Evolutionary conservation across 2,113 vertebrate genomes (phyloP).

Genomic region (Bubo blakistoni): DNA sequence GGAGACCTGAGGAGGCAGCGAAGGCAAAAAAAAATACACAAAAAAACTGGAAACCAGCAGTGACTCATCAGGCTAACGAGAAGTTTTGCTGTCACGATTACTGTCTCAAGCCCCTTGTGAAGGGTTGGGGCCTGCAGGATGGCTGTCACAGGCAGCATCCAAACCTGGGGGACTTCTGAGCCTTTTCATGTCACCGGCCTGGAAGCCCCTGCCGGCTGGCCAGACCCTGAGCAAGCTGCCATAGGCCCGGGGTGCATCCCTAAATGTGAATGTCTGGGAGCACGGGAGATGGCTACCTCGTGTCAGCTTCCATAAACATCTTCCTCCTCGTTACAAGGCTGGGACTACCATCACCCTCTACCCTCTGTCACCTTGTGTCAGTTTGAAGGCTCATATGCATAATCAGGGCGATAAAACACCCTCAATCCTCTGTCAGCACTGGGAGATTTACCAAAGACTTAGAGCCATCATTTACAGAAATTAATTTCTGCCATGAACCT

Average conservation of each 20-base stretch:
- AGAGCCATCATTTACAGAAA: neutral
- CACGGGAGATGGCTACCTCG: rapidly evolving
- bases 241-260: rapidly evolving
- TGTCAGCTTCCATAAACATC: neutral
- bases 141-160: neutral
- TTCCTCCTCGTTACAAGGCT: rapidly evolving
- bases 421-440: rapidly evolving
- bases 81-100: neutral
- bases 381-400: neutral
- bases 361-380: neutral
- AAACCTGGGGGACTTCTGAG: neutral
- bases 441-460: neutral
- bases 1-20: neutral
- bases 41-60: neutral
- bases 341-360: neutral
- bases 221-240: rapidly evolving
- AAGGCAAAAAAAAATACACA: neutral
- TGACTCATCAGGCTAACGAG: neutral
- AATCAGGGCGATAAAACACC: neutral
- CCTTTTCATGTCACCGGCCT: neutral
- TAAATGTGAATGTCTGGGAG: rapidly evolving
- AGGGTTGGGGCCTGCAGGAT: neutral
- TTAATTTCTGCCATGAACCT: neutral
- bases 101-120: neutral
- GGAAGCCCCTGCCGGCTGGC: rapidly evolving